A percentile compares a stretch with the other conserved stretches of the same genome.
These are phyloP conservation scores for Campylorhamphus procurvoides DNA, from an alignment of 2,113 vertebrate genomes.

Conservation along the genomic window DNA sequence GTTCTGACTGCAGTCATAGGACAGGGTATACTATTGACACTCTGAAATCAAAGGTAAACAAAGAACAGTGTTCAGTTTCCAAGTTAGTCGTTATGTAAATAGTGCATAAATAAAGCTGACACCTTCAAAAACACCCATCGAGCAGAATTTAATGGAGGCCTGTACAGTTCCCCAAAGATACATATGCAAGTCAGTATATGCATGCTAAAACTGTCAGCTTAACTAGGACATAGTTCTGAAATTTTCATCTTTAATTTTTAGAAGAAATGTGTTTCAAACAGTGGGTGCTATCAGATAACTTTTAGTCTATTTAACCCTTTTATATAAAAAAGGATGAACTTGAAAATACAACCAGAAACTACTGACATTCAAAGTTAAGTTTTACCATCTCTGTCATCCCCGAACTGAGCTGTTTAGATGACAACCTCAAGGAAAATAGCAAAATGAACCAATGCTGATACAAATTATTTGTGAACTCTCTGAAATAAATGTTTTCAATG, in stretches of 20 bases:
- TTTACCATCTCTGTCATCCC: neutral
- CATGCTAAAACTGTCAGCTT: neutral
- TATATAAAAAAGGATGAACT: neutral
- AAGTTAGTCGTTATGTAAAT: neutral
- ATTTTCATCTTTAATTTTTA: neutral
- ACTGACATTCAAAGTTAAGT: neutral
- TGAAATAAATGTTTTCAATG: neutral
- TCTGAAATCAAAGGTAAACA: conserved; percentile 53
- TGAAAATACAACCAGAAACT: neutral
- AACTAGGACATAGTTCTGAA: neutral
- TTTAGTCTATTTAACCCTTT: neutral
- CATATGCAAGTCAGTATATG: neutral
- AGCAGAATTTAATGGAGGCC: neutral
- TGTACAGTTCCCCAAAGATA: neutral
- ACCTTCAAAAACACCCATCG: neutral
- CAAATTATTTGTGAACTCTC: neutral
- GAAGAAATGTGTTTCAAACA: neutral
- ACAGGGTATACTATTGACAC: conserved; percentile 47
- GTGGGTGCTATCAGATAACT: neutral
- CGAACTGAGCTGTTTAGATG: neutral
- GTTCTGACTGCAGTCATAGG: conserved; percentile 63
- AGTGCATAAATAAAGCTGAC: neutral
- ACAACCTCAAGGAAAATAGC: neutral
- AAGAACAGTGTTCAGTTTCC: neutral
- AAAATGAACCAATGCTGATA: neutral